Evolutionary conservation across 2,888 invertebrate species (phyloP), one percentile per base, ranked within the genome.

Genomic region (Drosophila eohydei): DNA sequence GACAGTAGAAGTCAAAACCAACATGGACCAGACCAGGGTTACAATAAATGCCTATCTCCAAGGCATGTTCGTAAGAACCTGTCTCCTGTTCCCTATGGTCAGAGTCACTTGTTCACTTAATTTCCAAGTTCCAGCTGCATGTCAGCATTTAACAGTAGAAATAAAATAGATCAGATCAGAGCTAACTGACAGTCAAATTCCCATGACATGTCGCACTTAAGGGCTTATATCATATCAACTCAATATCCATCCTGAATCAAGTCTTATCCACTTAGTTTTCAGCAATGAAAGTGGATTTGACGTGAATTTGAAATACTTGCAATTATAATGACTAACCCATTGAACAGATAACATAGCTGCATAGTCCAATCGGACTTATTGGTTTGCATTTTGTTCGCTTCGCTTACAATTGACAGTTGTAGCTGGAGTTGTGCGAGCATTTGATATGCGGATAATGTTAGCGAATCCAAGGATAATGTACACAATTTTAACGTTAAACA

Each of bases 401-500:
- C 46, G 38, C 40, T 48, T 54, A 34, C 57, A 73, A 73, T 73
- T 76, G 64, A 73, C 74, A 64, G 54, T 57, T 57, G 62, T 30
- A 32, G 65, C 32, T 61, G 50, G 70, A 61, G 60, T 41, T 59
- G 44, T 12, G 60, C 12, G 34, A 40, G 58, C 59, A 60, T 60
- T 78, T 64, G 43, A 63, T 60, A 61, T 70, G 63, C 55, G 70
- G 71, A 74, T 67, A 78, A 61, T 61, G 65, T 64, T 57, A 54
- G 73, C 41, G 64, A 71, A 68, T 72, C 61, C 64, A 69, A 56
- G 58, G 74, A 78, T 77, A 78, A 78, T 77, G 63, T 66, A 77
- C 74, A 74, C 70, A 63, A 67, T 81, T 80, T 69, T 50, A 65
- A 64, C 64, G 68, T 56, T 69, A 80, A 78, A 71, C 68, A 80